phyloP scores from a whole-genome alignment of 2,797 vertebrate species.

The Decapterus maruadsi region DNA sequence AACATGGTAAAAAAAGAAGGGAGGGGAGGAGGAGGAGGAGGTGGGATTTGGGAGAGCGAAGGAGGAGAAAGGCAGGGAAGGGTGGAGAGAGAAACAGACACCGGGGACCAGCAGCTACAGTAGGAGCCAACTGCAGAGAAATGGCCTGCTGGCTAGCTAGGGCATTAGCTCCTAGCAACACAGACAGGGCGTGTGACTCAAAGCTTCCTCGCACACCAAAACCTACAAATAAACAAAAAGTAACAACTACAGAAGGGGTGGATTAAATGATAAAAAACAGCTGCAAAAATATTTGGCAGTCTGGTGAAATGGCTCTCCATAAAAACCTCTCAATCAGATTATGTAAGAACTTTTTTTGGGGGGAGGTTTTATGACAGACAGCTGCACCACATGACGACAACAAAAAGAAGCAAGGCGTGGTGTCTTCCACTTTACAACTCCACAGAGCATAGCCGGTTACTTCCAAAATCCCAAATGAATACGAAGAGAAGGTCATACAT shows the following conservation, averaged over 20 bases:
- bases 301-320: not conserved
- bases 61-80: slow-evolving; percentile 62
- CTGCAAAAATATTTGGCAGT: not conserved
- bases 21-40: slow-evolving; percentile 51
- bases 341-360: not conserved
- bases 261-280: not conserved
- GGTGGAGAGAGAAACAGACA: slow-evolving; percentile 66
- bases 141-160: slow-evolving; percentile 52
- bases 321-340: not conserved
- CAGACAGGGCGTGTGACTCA: slow-evolving; percentile 54
- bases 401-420: not conserved
- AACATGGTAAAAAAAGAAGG: slow-evolving; percentile 56
- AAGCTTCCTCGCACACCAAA: slow-evolving; percentile 26
- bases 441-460: not conserved
- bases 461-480: not conserved
- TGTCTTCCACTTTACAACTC: not conserved
- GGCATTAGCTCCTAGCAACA: slow-evolving; percentile 63
- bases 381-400: not conserved
- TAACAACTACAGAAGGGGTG: not conserved
- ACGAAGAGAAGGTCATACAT: not conserved
- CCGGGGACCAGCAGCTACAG: slow-evolving; percentile 59
- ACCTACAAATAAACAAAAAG: slow-evolving; percentile 18
- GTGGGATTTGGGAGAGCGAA: slow-evolving; percentile 67
- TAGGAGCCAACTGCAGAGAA: slow-evolving; percentile 64
- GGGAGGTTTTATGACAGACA: not conserved